Evolutionary conservation across 2,113 vertebrate species (phyloP).

Genomic region (Nothoprocta perdicaria): DNA sequence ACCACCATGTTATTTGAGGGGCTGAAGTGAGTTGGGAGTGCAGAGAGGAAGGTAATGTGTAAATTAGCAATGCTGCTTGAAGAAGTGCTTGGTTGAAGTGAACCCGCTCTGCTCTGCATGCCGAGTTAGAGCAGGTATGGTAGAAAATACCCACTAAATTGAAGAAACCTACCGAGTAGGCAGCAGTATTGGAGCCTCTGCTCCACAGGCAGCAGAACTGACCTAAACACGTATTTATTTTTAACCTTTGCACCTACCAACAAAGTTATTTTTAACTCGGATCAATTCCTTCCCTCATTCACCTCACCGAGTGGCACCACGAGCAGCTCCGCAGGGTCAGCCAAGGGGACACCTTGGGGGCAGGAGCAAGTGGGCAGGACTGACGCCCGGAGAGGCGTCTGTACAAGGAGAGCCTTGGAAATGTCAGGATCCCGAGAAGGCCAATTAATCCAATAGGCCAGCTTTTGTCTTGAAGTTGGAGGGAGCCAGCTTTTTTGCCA

Average conservation of each 20-base stretch:
- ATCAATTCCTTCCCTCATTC: neutral
- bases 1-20: neutral
- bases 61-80: neutral
- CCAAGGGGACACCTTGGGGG: neutral
- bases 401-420: neutral
- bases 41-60: neutral
- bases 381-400: neutral
- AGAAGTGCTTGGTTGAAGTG: neutral
- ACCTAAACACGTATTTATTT: neutral
- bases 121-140: neutral
- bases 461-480: neutral
- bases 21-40: neutral
- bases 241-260: neutral
- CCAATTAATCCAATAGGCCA: neutral
- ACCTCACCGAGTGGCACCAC: neutral
- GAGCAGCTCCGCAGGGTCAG: neutral
- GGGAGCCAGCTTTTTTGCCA: neutral
- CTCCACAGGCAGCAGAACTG: neutral
- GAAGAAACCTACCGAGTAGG: neutral
- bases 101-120: neutral
- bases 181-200: neutral
- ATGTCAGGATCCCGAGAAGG: neutral
- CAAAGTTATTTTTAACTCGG: neutral
- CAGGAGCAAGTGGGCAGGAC: neutral
- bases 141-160: neutral